A percentile compares a stretch with the other conserved stretches of the same genome.
Conservation (phyloP, 2,888 invertebrate species). For the Harpalus rubripes region DNA sequence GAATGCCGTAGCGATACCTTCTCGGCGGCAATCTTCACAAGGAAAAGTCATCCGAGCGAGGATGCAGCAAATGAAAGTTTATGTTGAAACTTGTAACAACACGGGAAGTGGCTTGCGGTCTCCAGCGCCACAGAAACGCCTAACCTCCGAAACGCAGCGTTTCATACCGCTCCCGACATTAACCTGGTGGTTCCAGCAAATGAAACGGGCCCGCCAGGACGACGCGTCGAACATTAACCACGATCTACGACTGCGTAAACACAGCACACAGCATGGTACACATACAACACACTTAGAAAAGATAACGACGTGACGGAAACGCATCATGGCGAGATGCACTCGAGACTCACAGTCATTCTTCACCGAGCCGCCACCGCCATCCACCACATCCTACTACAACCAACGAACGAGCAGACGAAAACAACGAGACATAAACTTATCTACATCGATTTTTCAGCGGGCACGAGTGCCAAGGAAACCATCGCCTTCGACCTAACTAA, state of each 20-base stretch:
- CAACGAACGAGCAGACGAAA: slow-evolving; percentile 61
- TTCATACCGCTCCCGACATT: slow-evolving; percentile 57
- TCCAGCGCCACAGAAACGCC: slow-evolving; percentile 19
- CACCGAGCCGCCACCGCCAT: slow-evolving; percentile 8
- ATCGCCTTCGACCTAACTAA: slow-evolving; percentile 64
- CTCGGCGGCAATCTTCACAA: slow-evolving; percentile 63
- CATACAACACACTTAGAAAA: slow-evolving; percentile 21
- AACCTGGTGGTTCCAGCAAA: slow-evolving; percentile 64
- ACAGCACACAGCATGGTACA: slow-evolving; percentile 9
- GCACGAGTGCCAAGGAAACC: slow-evolving; percentile 54
- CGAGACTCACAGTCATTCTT: slow-evolving; percentile 37
- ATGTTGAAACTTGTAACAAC: slow-evolving; percentile 66
- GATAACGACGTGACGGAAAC: slow-evolving; percentile 37
- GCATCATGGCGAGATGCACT: slow-evolving; percentile 36
- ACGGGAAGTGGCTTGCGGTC: slow-evolving; percentile 64
- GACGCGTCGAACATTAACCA: slow-evolving; percentile 65
- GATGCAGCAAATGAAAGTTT: slow-evolving; percentile 67
- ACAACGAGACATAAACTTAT: slow-evolving; percentile 64
- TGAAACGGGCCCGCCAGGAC: slow-evolving; percentile 62
- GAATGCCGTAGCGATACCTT: slow-evolving; percentile 61
- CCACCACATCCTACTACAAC: slow-evolving; percentile 24
- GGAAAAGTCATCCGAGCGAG: slow-evolving; percentile 63
- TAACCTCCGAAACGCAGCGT: slow-evolving; percentile 50
- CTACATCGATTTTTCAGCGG: slow-evolving; percentile 63
- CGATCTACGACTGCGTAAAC: slow-evolving; percentile 64